Evolutionary conservation across 2,113 vertebrate species (phyloP).

Genomic region (Pterocles orientalis): DNA sequence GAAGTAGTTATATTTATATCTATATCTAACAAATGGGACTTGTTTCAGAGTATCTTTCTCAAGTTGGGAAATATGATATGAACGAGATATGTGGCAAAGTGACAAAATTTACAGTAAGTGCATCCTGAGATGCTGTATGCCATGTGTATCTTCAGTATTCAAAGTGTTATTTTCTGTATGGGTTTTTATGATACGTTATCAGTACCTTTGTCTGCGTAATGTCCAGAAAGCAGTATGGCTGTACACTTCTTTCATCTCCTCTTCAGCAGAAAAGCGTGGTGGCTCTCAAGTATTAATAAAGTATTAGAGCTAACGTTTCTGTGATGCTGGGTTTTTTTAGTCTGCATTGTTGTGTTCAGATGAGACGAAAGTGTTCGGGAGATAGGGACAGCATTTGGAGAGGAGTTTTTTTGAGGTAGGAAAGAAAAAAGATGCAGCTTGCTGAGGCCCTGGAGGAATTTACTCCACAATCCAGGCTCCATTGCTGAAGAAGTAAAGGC

Average conservation of each 20-base stretch:
- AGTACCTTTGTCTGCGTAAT: not conserved
- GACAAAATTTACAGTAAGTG: not conserved
- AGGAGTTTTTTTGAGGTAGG: not conserved
- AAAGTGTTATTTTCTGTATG: not conserved
- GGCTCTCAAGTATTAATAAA: not conserved
- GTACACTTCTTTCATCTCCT: not conserved
- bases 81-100: not conserved
- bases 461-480: not conserved
- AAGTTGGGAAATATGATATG: not conserved
- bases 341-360: accelerated
- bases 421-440: not conserved
- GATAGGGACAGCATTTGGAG: not conserved
- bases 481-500: not conserved
- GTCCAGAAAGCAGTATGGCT: not conserved
- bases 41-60: not conserved
- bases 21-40: not conserved
- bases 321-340: accelerated
- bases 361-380: not conserved
- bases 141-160: not conserved
- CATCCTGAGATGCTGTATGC: not conserved
- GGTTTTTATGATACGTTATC: not conserved
- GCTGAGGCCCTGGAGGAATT: not conserved
- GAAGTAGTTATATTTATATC: not conserved
- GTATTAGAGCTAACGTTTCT: not conserved
- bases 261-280: not conserved